phyloP scores from a whole-genome alignment of 2,888 invertebrate species.

The Eueremaeus valkanovi region DNA sequence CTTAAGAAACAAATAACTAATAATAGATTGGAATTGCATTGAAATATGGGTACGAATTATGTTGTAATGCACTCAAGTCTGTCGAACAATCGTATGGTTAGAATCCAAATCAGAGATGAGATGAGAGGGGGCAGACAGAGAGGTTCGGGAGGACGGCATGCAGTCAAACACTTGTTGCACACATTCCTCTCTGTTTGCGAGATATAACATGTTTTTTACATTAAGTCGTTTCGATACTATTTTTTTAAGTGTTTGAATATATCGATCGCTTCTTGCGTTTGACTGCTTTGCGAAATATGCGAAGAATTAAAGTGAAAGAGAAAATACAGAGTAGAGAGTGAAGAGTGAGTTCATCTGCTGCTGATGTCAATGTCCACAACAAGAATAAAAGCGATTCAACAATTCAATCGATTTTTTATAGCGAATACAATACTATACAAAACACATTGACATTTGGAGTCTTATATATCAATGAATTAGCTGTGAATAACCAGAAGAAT shows the following conservation, averaged over 20 bases:
- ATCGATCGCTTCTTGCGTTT: background rate
- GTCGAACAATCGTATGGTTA: too few relatives aligned
- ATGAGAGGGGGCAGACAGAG: background rate
- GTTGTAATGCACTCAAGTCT: background rate
- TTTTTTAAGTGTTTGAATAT: background rate
- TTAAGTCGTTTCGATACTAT: background rate
- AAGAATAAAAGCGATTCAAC: background rate
- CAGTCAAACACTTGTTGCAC: conserved; percentile 12
- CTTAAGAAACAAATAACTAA: background rate
- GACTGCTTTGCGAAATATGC: background rate
- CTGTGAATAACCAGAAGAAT: too few relatives aligned
- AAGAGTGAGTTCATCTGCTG: background rate
- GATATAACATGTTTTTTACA: background rate
- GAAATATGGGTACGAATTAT: background rate
- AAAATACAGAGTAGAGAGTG: background rate
- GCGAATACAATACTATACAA: background rate
- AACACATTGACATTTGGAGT: background rate
- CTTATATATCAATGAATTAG: too few relatives aligned
- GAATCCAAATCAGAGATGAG: too few relatives aligned
- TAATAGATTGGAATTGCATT: background rate
- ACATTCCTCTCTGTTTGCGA: background rate
- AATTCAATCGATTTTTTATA: background rate
- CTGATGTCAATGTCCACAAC: background rate
- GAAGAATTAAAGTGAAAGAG: too few relatives aligned
- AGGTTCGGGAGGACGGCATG: background rate